Base-by-base conservation (phyloP, 2,113 vertebrate genomes). In the Xiphophorus couchianus region DNA sequence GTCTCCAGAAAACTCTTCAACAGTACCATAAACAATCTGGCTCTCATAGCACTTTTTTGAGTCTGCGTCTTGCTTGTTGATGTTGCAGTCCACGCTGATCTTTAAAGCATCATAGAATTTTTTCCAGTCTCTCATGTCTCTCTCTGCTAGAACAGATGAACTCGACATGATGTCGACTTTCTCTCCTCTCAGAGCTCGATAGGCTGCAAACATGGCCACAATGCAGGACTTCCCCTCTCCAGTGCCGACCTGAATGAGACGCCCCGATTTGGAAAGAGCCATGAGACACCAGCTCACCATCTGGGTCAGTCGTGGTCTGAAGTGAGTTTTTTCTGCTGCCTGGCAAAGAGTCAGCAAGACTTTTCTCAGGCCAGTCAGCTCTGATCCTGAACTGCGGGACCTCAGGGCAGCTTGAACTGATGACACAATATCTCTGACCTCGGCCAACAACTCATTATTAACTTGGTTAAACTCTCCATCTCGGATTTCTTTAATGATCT, bases 171-270 rank as follows among this genome's bases (percentile, higher is more conserved):
- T 86, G 60, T 93, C 86, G 5, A 93, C 92, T 6, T 62, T 69
- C 29, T 91, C 19, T 62, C 85, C 72, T 25, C 1, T 74, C 69
- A 66, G 2, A 0, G 76, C 92, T 66, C 79, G 4, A 67, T 75
- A 90, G 17, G 92, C 92, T n/a, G 93, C 91, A 84, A 93, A 92
- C 93, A 94, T 93, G 6, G 91, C 92, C 61, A 94, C 86, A 1
- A 91, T 89, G 6, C 92, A 93, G 0, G 93, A 91, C 82, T 94
- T 94, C 1, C 89, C 93, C 61, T 93, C 92, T 62, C 91, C 91
- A 14, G 92, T 93, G 10, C 73, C 71, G 17, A 93, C 84, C 63
- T 94, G 89, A 62, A 94, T 60, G n/a, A 94, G 48, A 2, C 13
- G 51, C 0, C 90, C 91, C 22, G 87, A 76, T 54, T 62, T 1